Percentiles rank a stretch among this genome's conserved stretches.
Conservation (phyloP, 1,140 invertebrate species). For the Tenebrio molitor region DNA sequence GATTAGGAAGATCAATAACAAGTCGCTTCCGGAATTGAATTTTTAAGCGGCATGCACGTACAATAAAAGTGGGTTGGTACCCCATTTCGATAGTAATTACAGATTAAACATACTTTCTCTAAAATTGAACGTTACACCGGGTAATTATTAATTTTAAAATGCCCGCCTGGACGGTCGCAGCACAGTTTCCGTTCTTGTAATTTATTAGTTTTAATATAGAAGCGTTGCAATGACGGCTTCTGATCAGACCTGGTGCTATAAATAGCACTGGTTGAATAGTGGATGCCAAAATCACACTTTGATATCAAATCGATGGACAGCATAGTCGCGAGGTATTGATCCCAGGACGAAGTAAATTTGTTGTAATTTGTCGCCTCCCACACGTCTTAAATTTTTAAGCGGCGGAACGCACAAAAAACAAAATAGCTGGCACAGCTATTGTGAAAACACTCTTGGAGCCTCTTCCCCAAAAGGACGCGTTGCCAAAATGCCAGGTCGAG, state of each 20-base stretch:
- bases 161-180: not conserved
- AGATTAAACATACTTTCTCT: constrained; percentile 35
- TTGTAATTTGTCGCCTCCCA: not conserved
- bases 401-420: too few relatives aligned
- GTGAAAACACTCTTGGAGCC: not conserved
- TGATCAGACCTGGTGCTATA: constrained; percentile 22
- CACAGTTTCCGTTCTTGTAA: constrained; percentile 7
- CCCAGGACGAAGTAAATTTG: not conserved
- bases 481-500: not conserved
- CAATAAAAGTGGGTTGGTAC: constrained; percentile 17
- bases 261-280: constrained; percentile 11
- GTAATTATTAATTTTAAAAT: constrained; percentile 19
- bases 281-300: constrained; percentile 38
- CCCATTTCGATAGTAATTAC: constrained; percentile 2
- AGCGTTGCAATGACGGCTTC: constrained; percentile 8
- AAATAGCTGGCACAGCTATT: constrained; percentile 19
- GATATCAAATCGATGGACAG: constrained; percentile 26
- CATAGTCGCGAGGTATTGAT: constrained; percentile 7
- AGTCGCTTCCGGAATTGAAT: constrained; percentile 30
- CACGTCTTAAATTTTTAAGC: constrained; percentile 22
- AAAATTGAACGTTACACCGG: constrained; percentile 19
- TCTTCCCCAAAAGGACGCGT: not conserved
- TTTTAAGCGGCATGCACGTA: not conserved
- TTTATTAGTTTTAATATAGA: constrained; percentile 32
- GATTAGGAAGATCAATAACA: constrained; percentile 26